Evolutionary conservation across 2,797 vertebrate genomes (phyloP).

Genomic region (Melanotaenia pygmaea): DNA sequence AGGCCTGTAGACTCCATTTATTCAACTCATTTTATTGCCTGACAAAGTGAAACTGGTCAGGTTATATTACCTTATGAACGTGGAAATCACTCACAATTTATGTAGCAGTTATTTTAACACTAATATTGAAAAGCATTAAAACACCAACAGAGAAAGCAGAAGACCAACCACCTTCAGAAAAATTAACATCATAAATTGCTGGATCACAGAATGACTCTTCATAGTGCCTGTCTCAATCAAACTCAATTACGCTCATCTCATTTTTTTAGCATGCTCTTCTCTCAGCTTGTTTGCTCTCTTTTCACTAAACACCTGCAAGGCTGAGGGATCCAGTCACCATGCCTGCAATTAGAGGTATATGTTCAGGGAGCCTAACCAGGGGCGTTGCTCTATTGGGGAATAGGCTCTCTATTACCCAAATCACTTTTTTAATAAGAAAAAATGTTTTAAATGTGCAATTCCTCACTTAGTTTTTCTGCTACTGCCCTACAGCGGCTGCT

Average conservation of each 20-base stretch:
- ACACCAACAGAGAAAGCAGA: background rate
- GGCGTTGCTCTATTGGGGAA: too few relatives aligned
- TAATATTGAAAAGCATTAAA: background rate
- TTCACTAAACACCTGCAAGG: constrained; percentile 69
- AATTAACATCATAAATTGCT: constrained; percentile 49
- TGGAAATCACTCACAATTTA: background rate
- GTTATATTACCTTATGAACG: background rate
- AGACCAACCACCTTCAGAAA: constrained; percentile 16
- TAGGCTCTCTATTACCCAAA: too few relatives aligned
- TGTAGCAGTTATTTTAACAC: background rate
- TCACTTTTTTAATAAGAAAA: too few relatives aligned
- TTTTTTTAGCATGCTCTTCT: constrained; percentile 40
- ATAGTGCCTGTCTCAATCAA: constrained; percentile 18
- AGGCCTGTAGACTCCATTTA: background rate
- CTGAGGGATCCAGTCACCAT: constrained; percentile 48
- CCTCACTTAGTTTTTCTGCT: too few relatives aligned
- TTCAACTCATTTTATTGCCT: background rate
- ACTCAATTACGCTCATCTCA: constrained; percentile 32
- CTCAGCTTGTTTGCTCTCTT: constrained; percentile 60
- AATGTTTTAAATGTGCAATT: too few relatives aligned
- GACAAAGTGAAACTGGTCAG: background rate
- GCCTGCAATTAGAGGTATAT: constrained; percentile 50
- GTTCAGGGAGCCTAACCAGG: constrained; percentile 23
- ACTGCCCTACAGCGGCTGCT: too few relatives aligned
- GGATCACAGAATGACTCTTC: constrained; percentile 39